These are phyloP conservation scores for Tinea pellionella DNA, from an alignment of 2,888 invertebrate species.

Conservation along the genomic window DNA sequence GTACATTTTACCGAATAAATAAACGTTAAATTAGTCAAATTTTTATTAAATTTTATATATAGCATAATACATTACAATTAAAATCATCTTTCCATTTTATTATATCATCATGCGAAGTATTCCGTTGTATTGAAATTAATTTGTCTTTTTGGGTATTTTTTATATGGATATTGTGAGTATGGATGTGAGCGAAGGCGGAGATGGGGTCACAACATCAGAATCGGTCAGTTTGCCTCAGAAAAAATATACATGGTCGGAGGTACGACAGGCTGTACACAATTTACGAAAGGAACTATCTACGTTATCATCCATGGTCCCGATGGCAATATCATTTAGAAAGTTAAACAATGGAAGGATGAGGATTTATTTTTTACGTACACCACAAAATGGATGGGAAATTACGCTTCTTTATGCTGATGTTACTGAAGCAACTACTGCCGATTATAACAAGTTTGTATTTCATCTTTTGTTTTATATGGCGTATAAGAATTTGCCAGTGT, in stretches of 20 bases:
- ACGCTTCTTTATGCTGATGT: conserved; percentile 89
- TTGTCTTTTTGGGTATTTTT: conserved; percentile 23
- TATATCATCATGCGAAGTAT: conserved; percentile 7
- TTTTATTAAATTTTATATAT: neutral
- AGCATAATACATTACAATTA: neutral
- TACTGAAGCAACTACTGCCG: conserved; percentile 70
- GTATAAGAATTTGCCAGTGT: neutral
- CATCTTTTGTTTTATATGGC: neutral
- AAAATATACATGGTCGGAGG: conserved; percentile 80
- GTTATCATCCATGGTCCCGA: conserved; percentile 84
- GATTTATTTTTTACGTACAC: conserved; percentile 91
- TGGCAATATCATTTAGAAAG: conserved; percentile 83
- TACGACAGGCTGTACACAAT: conserved; percentile 83
- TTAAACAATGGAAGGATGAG: conserved; percentile 83
- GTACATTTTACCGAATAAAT: neutral
- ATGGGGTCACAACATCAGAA: conserved; percentile 55
- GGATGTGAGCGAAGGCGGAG: conserved; percentile 60
- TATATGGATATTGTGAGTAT: conserved; percentile 41
- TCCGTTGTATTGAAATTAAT: conserved; percentile 14
- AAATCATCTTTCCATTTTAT: neutral
- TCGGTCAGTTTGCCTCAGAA: conserved; percentile 42
- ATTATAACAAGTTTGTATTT: conserved; percentile 47
- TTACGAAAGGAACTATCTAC: conserved; percentile 82
- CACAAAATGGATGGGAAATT: conserved; percentile 90
- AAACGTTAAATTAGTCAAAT: neutral